These are phyloP conservation scores for Archocentrus centrarchus DNA, from an alignment of 2,113 vertebrate genomes.

Conservation along the genomic window DNA sequence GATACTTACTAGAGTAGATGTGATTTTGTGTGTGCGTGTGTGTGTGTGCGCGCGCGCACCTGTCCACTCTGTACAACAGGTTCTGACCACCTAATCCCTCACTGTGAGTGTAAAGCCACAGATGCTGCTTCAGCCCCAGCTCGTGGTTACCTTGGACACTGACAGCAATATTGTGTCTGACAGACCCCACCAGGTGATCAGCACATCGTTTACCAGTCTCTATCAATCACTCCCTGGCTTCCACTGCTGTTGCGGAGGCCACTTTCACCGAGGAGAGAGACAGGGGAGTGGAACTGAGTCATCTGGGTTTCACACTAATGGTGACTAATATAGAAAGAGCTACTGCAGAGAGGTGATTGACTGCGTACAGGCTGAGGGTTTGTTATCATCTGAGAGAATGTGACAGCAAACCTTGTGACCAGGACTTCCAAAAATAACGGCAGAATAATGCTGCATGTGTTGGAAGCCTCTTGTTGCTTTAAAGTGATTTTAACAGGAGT, in stretches of 20 bases:
- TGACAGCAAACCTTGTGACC: conserved; percentile 20
- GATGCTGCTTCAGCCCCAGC: conserved; percentile 28
- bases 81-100: conserved; percentile 46
- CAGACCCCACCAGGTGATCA: conserved; percentile 70
- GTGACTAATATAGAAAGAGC: conserved; percentile 58
- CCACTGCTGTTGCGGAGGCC: conserved; percentile 16
- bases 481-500: conserved; percentile 8
- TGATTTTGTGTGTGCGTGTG: neutral
- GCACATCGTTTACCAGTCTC: conserved; percentile 56
- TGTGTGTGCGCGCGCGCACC: neutral
- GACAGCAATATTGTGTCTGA: conserved; percentile 70
- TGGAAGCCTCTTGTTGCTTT: conserved; percentile 33
- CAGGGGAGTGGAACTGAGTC: conserved; percentile 37
- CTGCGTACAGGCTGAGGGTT: conserved; percentile 15
- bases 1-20: neutral
- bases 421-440: neutral
- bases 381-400: conserved; percentile 28
- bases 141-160: conserved; percentile 52
- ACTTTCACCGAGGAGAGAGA: conserved; percentile 14
- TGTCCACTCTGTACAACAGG: neutral
- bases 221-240: conserved; percentile 64
- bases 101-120: conserved; percentile 30
- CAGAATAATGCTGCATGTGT: conserved; percentile 35
- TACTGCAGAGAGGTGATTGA: conserved; percentile 12
- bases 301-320: conserved; percentile 61